Evolutionary conservation across 2,797 vertebrate species (phyloP), one percentile per base, ranked within the genome.

Genomic region (Psittacula derbiana): DNA sequence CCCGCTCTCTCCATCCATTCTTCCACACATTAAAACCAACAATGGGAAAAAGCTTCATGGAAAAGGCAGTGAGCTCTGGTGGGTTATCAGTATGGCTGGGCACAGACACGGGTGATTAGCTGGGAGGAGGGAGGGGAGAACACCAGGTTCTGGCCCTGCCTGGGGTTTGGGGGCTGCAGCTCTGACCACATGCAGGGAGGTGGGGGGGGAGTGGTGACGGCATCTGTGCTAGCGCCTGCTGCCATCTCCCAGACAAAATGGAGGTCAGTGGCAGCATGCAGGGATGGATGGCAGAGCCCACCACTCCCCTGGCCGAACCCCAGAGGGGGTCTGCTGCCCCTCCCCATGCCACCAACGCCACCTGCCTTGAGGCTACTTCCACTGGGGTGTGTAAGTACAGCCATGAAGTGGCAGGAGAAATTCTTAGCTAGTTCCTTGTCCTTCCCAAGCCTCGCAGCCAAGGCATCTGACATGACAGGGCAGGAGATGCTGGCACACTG

Each of bases 171-270:
- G 36, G 49, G 80, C 65, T 46, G 28, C 36, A 86, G 80, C 61
- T 57, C 38, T 28, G n/a, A 73, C 44, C 74, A 73, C 36, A 40
- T 0, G 2, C 36, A 11, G 47, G 40, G 40, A 75, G 17, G 44
- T 0, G 1, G n/a, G 38, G 18, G 41, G 25, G 33, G 18, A 38
- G 55, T 30, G 69, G 47, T 19, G 44, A 52, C 38, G 11, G 74
- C 71, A 58, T 90, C 74, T 55, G 53, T 82, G 79, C 75, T 92
- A 76, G 55, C 2, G 0, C 25, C 62, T 57, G 84, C 81, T 87
- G 79, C 73, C 83, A 86, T 65, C 91, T 93, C 83, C 71, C 80
- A 41, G 36, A 93, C 95, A 95, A 96, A 86, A 96, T 89, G 96
- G 96, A 95, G 74, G 84, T 27, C 71, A 81, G 65, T 13, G 4